phyloP scores from a whole-genome alignment of 2,113 vertebrate genomes.

The Gymnarchus niloticus region DNA sequence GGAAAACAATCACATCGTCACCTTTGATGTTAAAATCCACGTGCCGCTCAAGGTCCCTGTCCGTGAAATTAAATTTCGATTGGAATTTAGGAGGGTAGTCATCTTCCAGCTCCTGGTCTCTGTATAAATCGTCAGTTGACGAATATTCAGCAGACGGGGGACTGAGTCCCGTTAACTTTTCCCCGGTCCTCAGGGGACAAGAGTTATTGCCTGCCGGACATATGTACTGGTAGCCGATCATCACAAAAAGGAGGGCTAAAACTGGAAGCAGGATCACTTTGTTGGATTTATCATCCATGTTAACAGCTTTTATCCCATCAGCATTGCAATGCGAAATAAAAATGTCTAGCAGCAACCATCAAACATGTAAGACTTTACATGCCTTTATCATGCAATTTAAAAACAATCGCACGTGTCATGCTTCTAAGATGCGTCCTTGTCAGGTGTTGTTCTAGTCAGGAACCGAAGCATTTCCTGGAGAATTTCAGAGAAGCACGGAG shows the following conservation, averaged over 20 bases:
- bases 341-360: constrained; percentile 38
- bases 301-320: constrained; percentile 59
- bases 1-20: constrained; percentile 89
- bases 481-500: not conserved
- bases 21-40: constrained; percentile 87
- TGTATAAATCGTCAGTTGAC: constrained; percentile 58
- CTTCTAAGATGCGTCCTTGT: not conserved
- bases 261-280: constrained; percentile 86
- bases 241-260: constrained; percentile 82
- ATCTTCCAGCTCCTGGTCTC: constrained; percentile 70
- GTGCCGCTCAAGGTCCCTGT: constrained; percentile 76
- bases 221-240: constrained; percentile 91
- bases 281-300: constrained; percentile 89
- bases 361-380: constrained; percentile 45
- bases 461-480: not conserved
- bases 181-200: constrained; percentile 62
- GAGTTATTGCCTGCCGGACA: constrained; percentile 70
- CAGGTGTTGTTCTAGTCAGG: not conserved
- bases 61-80: constrained; percentile 78
- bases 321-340: constrained; percentile 42
- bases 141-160: constrained; percentile 52
- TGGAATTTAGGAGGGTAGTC: constrained; percentile 58
- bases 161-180: constrained; percentile 56
- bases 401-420: not conserved
- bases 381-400: constrained; percentile 39